Conservation (phyloP, 2,888 invertebrate species). For the Sinodicranocentrus sp. region DNA sequence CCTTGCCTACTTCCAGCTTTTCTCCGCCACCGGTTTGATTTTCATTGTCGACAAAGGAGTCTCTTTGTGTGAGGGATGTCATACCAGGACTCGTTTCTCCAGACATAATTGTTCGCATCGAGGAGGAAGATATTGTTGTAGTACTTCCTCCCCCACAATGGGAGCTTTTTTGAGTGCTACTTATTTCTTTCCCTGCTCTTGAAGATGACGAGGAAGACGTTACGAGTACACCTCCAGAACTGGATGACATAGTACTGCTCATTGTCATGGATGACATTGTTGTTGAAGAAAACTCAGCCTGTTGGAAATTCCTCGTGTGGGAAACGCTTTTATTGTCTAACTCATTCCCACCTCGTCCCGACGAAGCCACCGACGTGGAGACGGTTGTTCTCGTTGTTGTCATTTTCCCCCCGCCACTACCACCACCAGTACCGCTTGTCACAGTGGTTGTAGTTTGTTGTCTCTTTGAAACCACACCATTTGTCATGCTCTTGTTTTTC, state of each 20-base stretch:
- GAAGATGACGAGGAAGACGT: slow-evolving; percentile 36
- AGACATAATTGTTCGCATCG: slow-evolving; percentile 69
- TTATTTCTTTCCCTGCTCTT: slow-evolving; percentile 48
- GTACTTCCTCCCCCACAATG: slow-evolving; percentile 14
- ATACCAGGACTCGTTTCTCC: slow-evolving; percentile 37
- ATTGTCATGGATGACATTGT: slow-evolving; percentile 35
- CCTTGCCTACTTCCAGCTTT: slow-evolving; percentile 58
- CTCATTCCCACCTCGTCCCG: background rate
- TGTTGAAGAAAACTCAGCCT: slow-evolving; percentile 26
- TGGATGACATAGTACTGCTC: slow-evolving; percentile 36
- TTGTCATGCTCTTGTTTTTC: slow-evolving; percentile 51
- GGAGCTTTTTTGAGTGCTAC: slow-evolving; percentile 29
- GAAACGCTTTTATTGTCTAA: slow-evolving; percentile 26
- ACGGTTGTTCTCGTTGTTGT: slow-evolving; percentile 45
- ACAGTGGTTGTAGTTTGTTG: slow-evolving; percentile 55
- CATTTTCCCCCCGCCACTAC: slow-evolving; percentile 30
- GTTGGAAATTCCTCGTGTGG: slow-evolving; percentile 44
- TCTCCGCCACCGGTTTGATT: background rate
- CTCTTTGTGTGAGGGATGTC: background rate
- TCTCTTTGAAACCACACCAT: slow-evolving; percentile 59
- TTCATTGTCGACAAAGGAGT: slow-evolving; percentile 9
- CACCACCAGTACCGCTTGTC: slow-evolving; percentile 50
- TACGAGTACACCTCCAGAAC: slow-evolving; percentile 13
- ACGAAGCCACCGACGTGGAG: slow-evolving; percentile 21
- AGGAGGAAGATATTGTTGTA: slow-evolving; percentile 78